These are phyloP conservation scores for Rissa tridactyla DNA, from an alignment of 2,113 vertebrate genomes.

Conservation along the genomic window DNA sequence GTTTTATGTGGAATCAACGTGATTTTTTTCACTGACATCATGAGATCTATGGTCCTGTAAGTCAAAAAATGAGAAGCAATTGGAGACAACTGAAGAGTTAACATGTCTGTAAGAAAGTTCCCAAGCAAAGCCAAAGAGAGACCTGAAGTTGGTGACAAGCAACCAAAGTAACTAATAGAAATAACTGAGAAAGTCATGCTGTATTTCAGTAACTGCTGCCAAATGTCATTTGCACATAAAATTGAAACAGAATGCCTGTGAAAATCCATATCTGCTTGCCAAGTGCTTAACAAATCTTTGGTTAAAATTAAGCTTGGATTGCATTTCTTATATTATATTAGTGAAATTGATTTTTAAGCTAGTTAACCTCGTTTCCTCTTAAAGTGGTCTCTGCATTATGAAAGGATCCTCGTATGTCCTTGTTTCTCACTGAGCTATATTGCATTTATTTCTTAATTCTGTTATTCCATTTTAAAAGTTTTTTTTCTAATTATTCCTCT, in stretches of 20 bases:
- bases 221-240: slow-evolving; percentile 8
- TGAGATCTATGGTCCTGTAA: neutral
- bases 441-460: neutral
- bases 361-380: neutral
- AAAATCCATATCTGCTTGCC: slow-evolving; percentile 38
- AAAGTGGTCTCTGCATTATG: neutral
- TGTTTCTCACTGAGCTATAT: neutral
- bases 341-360: slow-evolving; percentile 34
- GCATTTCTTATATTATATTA: neutral
- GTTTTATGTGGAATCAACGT: neutral
- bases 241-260: slow-evolving; percentile 20
- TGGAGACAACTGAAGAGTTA: neutral
- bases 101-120: neutral
- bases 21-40: neutral
- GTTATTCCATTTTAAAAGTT: neutral
- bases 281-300: slow-evolving; percentile 1
- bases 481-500: neutral
- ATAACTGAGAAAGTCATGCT: neutral
- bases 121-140: neutral
- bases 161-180: neutral
- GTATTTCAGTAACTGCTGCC: neutral
- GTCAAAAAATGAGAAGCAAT: neutral
- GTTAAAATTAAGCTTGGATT: slow-evolving; percentile 7
- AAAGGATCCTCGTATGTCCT: neutral
- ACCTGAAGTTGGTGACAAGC: neutral